These are phyloP conservation scores for Drosophila sordidapex DNA, from an alignment of 2,888 invertebrate genomes.

Conservation along the genomic window DNA sequence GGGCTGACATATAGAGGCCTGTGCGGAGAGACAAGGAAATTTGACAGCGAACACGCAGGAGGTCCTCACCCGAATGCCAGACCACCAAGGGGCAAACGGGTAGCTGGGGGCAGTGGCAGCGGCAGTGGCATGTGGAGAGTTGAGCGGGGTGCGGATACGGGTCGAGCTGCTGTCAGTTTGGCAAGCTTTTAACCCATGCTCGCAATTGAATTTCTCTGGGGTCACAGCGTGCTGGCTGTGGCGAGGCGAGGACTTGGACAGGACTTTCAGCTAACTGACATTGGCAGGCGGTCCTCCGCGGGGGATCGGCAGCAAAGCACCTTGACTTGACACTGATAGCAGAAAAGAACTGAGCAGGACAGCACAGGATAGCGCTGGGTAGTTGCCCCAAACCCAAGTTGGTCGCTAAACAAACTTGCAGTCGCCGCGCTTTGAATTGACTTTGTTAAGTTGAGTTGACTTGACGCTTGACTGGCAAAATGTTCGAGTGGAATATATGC, in stretches of 20 bases:
- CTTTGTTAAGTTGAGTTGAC: constrained; percentile 71
- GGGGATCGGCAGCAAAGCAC: constrained; percentile 47
- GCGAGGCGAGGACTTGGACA: constrained; percentile 23
- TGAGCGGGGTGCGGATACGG: constrained; percentile 27
- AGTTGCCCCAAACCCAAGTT: constrained; percentile 15
- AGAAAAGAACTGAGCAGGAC: neutral
- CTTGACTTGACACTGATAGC: constrained; percentile 76
- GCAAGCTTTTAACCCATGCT: constrained; percentile 72
- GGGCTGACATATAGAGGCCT: constrained; percentile 36
- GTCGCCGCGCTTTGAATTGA: constrained; percentile 72
- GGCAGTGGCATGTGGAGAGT: neutral
- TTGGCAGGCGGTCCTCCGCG: constrained; percentile 65
- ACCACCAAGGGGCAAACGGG: constrained; percentile 24
- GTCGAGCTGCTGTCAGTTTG: constrained; percentile 68
- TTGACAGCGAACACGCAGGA: constrained; percentile 58
- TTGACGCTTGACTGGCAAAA: constrained; percentile 50
- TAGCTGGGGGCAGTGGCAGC: neutral
- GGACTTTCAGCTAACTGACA: constrained; percentile 69
- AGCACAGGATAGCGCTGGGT: neutral
- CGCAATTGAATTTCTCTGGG: constrained; percentile 59
- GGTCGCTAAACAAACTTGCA: constrained; percentile 61
- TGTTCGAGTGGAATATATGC: constrained; percentile 43
- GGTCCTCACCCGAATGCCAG: constrained; percentile 52
- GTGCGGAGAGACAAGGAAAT: constrained; percentile 52
- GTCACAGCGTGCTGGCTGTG: constrained; percentile 15